phyloP scores from a whole-genome alignment of 2,888 invertebrate genomes.

The Tricholauxania praeusta region DNA sequence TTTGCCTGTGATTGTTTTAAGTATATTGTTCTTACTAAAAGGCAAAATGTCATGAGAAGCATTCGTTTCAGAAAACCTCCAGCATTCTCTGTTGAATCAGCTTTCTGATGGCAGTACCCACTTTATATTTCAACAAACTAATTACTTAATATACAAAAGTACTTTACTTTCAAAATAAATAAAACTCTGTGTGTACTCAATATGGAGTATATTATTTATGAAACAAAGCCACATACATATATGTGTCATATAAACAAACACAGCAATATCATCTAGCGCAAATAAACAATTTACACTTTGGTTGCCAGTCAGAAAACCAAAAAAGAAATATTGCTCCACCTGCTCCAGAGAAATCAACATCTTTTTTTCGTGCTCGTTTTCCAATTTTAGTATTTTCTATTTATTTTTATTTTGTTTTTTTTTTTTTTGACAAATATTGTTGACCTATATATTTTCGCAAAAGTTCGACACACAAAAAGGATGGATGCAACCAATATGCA shows the following conservation, averaged over 20 bases:
- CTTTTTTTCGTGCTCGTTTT: background rate
- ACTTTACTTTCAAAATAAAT: too few species aligned
- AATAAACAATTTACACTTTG: conserved; percentile 1
- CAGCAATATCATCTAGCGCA: background rate
- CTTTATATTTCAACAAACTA: too few species aligned
- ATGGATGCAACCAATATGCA: background rate
- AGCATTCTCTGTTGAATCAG: too few species aligned
- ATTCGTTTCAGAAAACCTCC: too few species aligned
- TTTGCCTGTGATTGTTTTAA: too few species aligned
- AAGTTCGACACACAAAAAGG: conserved; percentile 9
- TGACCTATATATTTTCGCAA: conserved; percentile 28
- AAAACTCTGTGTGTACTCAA: too few species aligned
- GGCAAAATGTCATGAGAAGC: too few species aligned
- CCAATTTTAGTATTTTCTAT: background rate
- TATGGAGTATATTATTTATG: too few species aligned
- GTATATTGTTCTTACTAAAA: too few species aligned
- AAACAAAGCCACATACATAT: background rate
- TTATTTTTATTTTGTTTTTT: background rate
- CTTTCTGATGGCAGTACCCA: background rate
- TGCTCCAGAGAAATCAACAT: conserved; percentile 7
- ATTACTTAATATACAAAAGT: too few species aligned
- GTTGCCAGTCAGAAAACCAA: background rate
- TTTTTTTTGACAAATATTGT: background rate
- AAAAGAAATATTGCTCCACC: background rate
- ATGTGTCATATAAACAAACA: conserved; percentile 16